Evolutionary conservation across 2,888 invertebrate genomes (phyloP), one percentile per base, ranked within the genome.

Genomic region (Heliconius ismenius): DNA sequence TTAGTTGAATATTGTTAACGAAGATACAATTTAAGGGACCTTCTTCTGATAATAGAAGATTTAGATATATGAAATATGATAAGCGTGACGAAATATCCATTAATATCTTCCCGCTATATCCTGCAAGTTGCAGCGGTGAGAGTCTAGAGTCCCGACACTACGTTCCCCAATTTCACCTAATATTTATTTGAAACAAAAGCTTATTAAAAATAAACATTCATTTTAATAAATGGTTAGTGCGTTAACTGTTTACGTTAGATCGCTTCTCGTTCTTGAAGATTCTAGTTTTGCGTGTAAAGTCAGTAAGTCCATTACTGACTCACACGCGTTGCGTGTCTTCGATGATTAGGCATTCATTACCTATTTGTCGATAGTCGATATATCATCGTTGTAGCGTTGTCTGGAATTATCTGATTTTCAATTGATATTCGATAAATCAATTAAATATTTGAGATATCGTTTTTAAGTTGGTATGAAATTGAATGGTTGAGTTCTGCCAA

Each of bases 291-390:
- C 54, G 54, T 54, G 54, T 18, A 54, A 21, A 54, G 15, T 9
- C 21, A 54, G 54, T 54, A 9, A 54, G 21, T 54, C 21, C 21
- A 21, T n/a, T 49, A 26, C 36, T 21, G 24, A 60, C 58, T 43
- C n/a, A 28, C 67, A 68, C 74, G 39, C 68, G 43, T 75, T 39
- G 28, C 58, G 39, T 58, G 43, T 39, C 26, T 60, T 69, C 28
- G 11, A 28, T 54, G 7, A 39, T 39, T 65, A 39, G 15, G 65
- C 36, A 65, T 39, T 65, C n/a, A 65, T 39, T 65, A 39, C 39
- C 65, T 69, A 69, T 69, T 69, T 69, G 69, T n/a, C 69, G 21
- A 69, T 54, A 69, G 28, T 54, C 11, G 13, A 69, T 54, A 54
- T 54, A 32, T 32, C n/a, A 54, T 69, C 1, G 13, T 32, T 32